Evolutionary conservation across 2,113 vertebrate species (phyloP), one percentile per base, ranked within the genome.

Genomic region (Sorex araneus): DNA sequence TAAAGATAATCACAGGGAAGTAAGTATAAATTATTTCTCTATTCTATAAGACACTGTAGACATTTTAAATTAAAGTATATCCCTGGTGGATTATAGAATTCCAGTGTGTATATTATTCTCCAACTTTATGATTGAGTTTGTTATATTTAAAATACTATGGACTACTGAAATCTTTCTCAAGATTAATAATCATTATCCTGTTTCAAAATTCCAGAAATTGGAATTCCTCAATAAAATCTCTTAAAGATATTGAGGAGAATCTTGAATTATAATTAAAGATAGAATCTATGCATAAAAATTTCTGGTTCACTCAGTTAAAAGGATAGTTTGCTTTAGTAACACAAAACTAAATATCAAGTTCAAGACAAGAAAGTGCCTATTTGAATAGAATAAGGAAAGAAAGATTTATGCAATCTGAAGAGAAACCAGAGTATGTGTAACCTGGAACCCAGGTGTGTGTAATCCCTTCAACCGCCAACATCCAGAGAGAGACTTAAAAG

Each of bases 51-150:
- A 89, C 4, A 28, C 25, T 57, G 89, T 75, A 67, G 63, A 91
- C 32, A 84, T 91, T 94, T 89, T 84, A 93, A 57, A 91, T 94
- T 88, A 88, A 43, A 82, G 71, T 64, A 76, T 73, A 88, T 90
- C 88, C 77, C 76, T 93, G 36, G n/a, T 69, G 60, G 75, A 25
- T 67, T 82, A 80, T 5, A 60, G 60, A 82, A 73, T 90, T 91
- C 67, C 71, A 76, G 11, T 57, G 75, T 21, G 71, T 69, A 57
- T 64, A 47, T 88, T 79, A 83, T 18, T 40, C 54, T 91, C n/a
- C 10, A 89, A 34, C 54, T 90, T 69, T 25, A 87, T 84, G 45
- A 84, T 47, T 89, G 86, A 90, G 27, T 21, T 50, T 67, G 30
- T 2, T 71, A 43, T 47, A 63, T 54, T 75, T 87, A 64, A 87